These are phyloP conservation scores for Pygoscelis antarcticus DNA, from an alignment of 2,113 vertebrate species.

Conservation along the genomic window DNA sequence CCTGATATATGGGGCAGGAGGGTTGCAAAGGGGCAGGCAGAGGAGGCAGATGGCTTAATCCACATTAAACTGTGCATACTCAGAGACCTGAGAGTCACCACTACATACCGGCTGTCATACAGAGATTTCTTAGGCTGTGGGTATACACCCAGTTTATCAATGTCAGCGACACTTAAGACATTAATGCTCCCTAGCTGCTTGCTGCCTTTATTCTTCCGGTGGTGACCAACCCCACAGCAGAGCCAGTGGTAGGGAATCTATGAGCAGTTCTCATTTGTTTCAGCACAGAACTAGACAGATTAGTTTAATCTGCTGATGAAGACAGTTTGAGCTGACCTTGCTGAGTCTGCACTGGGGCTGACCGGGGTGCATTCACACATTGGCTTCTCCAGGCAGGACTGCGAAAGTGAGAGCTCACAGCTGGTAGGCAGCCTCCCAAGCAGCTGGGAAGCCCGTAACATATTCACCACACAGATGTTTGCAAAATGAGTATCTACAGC, in stretches of 20 bases:
- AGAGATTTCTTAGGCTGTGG: neutral
- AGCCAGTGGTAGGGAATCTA: neutral
- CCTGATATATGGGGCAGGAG: neutral
- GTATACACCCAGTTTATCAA: neutral
- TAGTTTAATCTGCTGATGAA: neutral
- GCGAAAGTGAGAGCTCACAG: neutral
- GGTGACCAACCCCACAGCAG: neutral
- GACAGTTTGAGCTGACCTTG: neutral
- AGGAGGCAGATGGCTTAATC: neutral
- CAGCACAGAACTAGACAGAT: neutral
- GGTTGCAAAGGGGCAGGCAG: neutral
- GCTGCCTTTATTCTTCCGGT: neutral
- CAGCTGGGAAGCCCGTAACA: neutral
- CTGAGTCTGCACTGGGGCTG: neutral
- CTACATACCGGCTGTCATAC: neutral
- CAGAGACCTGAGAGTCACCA: neutral
- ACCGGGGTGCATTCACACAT: fast-evolving
- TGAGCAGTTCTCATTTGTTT: neutral
- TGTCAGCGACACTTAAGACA: neutral
- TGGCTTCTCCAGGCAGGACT: neutral
- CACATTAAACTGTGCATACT: neutral
- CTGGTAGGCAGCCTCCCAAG: neutral
- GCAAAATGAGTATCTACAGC: neutral
- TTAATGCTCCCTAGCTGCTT: neutral
- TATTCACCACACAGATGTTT: neutral